These are phyloP conservation scores for Tenualosa ilisha DNA, from an alignment of 2,797 vertebrate species.

Conservation along the genomic window DNA sequence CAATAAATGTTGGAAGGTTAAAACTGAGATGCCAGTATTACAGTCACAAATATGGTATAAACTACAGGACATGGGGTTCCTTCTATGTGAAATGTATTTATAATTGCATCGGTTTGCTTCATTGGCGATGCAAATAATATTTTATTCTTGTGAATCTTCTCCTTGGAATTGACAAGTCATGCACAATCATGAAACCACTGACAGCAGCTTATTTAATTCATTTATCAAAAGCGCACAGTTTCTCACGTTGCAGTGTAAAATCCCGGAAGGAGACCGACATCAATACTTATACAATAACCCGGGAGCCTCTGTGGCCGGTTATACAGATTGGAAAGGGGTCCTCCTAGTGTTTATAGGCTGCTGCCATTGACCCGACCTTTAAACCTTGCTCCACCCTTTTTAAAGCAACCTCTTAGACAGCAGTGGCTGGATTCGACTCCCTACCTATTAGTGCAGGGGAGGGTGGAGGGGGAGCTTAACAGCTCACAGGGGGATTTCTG, in stretches of 20 bases:
- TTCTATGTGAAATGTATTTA: neutral
- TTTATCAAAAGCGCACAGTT: neutral
- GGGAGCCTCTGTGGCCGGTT: neutral
- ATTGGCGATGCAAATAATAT: neutral
- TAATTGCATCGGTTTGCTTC: neutral
- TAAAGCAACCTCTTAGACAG: constrained; percentile 44
- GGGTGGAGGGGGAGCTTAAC: constrained; percentile 31
- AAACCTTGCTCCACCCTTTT: constrained; percentile 54
- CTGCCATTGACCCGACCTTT: constrained; percentile 65
- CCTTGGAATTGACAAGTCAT: neutral
- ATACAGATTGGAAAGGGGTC: neutral
- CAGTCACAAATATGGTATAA: neutral
- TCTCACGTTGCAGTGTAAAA: constrained; percentile 9
- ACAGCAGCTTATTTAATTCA: neutral
- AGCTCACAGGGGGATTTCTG: constrained; percentile 47
- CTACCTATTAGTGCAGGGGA: constrained; percentile 49
- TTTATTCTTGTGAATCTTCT: neutral
- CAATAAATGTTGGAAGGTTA: neutral
- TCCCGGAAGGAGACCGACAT: neutral
- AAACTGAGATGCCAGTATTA: neutral
- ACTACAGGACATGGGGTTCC: neutral
- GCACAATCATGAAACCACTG: neutral
- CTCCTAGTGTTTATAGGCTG: neutral
- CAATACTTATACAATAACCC: constrained; percentile 7
- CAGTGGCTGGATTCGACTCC: constrained; percentile 52